Evolutionary conservation across 1,140 invertebrate species (phyloP).

Genomic region (Papilio polyxenes): DNA sequence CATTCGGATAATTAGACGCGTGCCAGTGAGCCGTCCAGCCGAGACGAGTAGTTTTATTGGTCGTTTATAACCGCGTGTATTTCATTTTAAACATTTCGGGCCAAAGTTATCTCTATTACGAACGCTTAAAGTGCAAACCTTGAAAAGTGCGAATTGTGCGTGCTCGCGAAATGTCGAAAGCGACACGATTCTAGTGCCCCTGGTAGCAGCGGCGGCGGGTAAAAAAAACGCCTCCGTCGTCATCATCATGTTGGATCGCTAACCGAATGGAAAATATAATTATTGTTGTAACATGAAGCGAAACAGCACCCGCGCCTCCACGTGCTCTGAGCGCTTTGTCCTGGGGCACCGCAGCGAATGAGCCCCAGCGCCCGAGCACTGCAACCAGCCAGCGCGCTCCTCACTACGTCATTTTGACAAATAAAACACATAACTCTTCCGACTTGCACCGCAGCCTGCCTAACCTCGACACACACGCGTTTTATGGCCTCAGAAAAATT

Average conservation of each 20-base stretch:
- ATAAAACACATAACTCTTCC: conserved; percentile 14
- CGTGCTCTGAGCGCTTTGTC: conserved; percentile 12
- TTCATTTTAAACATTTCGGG: conserved; percentile 48
- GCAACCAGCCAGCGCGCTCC: neutral
- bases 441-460: neutral
- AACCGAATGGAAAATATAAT: conserved; percentile 44
- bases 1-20: conserved; percentile 72
- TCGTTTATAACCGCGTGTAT: conserved; percentile 66
- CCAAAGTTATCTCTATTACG: conserved; percentile 53
- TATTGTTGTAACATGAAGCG: conserved; percentile 11
- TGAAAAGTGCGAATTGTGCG: conserved; percentile 39
- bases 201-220: conserved; percentile 51
- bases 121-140: conserved; percentile 51
- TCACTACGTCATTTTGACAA: conserved; percentile 6
- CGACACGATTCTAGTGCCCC: conserved; percentile 45
- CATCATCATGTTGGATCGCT: conserved; percentile 47
- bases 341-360: neutral
- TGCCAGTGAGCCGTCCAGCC: conserved; percentile 73
- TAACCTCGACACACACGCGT: conserved; percentile 21
- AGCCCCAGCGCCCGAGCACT: neutral
- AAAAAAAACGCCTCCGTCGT: conserved; percentile 53
- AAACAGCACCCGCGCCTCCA: neutral
- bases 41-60: conserved; percentile 70
- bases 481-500: conserved; percentile 52
- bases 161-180: conserved; percentile 52